A percentile compares a stretch with the other conserved stretches of the same genome.
These are phyloP conservation scores for Oncorhynchus kisutch DNA, from an alignment of 2,113 vertebrate species.

Conservation along the genomic window DNA sequence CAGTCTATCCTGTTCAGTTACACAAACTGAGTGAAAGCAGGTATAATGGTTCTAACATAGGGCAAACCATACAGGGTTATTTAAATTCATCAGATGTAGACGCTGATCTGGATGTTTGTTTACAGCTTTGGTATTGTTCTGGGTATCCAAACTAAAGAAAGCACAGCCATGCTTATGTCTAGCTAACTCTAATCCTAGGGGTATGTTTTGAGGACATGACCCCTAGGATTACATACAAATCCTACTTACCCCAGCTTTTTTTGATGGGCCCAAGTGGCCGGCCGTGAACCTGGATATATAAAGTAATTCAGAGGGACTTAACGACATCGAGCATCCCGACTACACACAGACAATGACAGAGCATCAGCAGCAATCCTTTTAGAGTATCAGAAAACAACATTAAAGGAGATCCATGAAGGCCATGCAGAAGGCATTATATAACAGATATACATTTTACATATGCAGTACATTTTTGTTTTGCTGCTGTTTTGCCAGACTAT, in stretches of 20 bases:
- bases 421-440: background rate
- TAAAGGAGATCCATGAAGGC: background rate
- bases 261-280: constrained; percentile 1
- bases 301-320: constrained; percentile 15
- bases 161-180: too few relatives aligned
- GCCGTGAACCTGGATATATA: constrained; percentile 12
- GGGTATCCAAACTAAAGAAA: too few relatives aligned
- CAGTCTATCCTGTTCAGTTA: background rate
- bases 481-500: background rate
- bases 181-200: background rate
- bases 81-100: too few relatives aligned
- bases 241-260: constrained; percentile 3
- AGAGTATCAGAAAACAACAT: background rate
- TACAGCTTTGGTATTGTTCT: too few relatives aligned
- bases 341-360: constrained; percentile 5
- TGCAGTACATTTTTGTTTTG: background rate
- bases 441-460: background rate
- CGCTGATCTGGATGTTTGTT: too few relatives aligned
- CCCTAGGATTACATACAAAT: background rate
- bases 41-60: too few relatives aligned
- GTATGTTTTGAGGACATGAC: background rate
- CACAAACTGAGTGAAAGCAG: background rate
- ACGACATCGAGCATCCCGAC: constrained; percentile 11
- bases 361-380: background rate
- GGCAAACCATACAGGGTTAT: too few relatives aligned